A percentile compares a stretch with the other conserved stretches of the same genome.
Evolutionary conservation across 2,113 vertebrate species (phyloP).

Genomic region (Hemiscyllium ocellatum): DNA sequence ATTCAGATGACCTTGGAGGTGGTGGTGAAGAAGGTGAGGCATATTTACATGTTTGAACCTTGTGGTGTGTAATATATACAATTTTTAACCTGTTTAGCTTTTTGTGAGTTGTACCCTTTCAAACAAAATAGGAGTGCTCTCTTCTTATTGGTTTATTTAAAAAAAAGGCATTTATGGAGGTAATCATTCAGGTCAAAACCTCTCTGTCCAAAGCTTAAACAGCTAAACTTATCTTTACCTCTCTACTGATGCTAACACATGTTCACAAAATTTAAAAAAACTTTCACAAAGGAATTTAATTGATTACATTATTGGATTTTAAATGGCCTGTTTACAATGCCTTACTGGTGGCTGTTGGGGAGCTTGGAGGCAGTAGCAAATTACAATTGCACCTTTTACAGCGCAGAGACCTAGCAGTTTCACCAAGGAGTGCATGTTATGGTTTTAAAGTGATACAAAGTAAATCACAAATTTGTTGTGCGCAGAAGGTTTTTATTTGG

Average conservation of each 20-base stretch:
- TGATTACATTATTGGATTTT: too few species aligned
- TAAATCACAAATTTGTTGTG: neutral
- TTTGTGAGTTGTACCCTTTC: neutral
- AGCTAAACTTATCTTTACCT: neutral
- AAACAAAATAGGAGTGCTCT: neutral
- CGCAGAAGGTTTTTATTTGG: too few species aligned
- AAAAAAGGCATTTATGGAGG: neutral
- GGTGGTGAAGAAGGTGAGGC: too few species aligned
- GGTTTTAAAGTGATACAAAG: too few species aligned
- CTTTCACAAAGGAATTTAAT: neutral
- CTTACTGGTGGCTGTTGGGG: neutral
- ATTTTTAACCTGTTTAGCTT: neutral
- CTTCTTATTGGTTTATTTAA: neutral
- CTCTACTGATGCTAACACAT: neutral
- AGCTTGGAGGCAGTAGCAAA: neutral
- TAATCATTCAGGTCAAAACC: neutral
- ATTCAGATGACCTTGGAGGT: neutral
- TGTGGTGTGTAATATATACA: neutral
- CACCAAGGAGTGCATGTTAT: neutral
- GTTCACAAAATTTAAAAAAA: neutral
- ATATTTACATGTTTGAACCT: too few species aligned
- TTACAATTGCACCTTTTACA: neutral
- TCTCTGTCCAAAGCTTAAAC: neutral
- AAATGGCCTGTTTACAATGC: too few species aligned
- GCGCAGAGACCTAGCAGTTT: too few species aligned